Evolutionary conservation across 1,140 invertebrate species (phyloP).

Genomic region (Rhynchophorus ferrugineus): DNA sequence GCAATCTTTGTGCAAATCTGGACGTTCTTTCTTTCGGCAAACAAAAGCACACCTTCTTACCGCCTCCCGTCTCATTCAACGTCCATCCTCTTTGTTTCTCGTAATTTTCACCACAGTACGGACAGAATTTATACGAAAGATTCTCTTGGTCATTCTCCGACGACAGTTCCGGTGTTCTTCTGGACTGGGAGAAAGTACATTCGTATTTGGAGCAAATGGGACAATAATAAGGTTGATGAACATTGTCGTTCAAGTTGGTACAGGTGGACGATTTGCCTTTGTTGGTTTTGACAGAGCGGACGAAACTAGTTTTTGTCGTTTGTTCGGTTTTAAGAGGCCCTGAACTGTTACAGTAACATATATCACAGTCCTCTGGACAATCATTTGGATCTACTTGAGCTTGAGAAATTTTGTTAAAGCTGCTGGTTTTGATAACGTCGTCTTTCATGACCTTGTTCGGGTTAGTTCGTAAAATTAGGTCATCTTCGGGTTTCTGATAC

Average conservation of each 20-base stretch:
- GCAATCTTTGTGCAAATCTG: slow-evolving; percentile 18
- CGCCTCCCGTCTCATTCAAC: background rate
- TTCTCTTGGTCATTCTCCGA: background rate
- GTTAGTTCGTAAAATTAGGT: slow-evolving; percentile 27
- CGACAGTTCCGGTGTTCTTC: background rate
- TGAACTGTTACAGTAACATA: slow-evolving; percentile 7
- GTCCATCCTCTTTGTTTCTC: background rate
- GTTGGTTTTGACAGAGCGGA: slow-evolving; percentile 11
- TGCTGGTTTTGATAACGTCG: slow-evolving; percentile 1
- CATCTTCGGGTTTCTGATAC: slow-evolving; percentile 30
- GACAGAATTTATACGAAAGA: slow-evolving; percentile 6
- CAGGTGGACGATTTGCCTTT: background rate
- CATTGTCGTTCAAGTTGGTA: slow-evolving; percentile 6
- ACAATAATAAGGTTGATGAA: slow-evolving; percentile 23
- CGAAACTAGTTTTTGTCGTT: slow-evolving; percentile 2
- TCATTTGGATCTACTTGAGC: slow-evolving; percentile 4
- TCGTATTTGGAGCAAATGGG: slow-evolving; percentile 33
- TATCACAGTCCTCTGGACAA: background rate
- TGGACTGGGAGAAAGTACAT: slow-evolving; percentile 25
- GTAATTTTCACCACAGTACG: slow-evolving; percentile 12
- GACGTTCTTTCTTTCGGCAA: slow-evolving; percentile 12
- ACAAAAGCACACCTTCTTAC: slow-evolving; percentile 23
- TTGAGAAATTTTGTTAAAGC: background rate
- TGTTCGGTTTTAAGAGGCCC: background rate
- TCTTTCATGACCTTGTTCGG: slow-evolving; percentile 19